Base-by-base conservation (phyloP, 2,888 invertebrate genomes). In the Acanthosepion pharaonis region DNA sequence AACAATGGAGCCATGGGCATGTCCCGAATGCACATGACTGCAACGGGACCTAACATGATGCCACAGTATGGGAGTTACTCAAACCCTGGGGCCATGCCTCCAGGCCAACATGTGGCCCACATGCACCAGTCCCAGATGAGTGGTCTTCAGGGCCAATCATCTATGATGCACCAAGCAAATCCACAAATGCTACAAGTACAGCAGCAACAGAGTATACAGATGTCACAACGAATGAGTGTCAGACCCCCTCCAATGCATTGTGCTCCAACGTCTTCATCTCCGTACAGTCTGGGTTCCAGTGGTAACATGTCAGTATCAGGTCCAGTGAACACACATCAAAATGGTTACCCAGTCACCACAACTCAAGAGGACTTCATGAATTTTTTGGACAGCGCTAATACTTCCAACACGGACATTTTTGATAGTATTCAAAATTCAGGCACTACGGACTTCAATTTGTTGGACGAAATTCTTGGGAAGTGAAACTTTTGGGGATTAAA, bases 311-410 rank as follows among this genome's bases (percentile, higher is more conserved):
- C 94, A 55, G 94, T 64, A 20, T 94, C 94, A 9, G 64, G 94
- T 64, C 94, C 94, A 8, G 94, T 94, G 48, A 94, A 94, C 33
- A 55, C 94, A 91, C 94, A 94, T 94, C 95, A 95, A 94, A 94
- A 95, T 95, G 94, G 95, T 93, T 96, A 95, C 94, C 95, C 96
- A 94, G 95, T 96, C 55, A 95, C 95, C 95, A 91, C 95, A 51
- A 95, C 96, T 91, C 96, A 96, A 95, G 96, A 97, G 78, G 97
- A 99, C 97, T 98, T 99, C 97, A 98, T 99, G 96, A 99, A 99
- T 98, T 98, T 99, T 98, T 98, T 99, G 95, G 99, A 99, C 97
- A 98, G 98, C 97, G 98, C 99, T 92, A 96, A 96, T 91, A 96
- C 96, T 94, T 96, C 96, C 92, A 96, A 96, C 95, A 95, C 96